These are phyloP conservation scores for Caenorhabditis sp. DNA, from an alignment of 2,888 invertebrate species.

Conservation along the genomic window DNA sequence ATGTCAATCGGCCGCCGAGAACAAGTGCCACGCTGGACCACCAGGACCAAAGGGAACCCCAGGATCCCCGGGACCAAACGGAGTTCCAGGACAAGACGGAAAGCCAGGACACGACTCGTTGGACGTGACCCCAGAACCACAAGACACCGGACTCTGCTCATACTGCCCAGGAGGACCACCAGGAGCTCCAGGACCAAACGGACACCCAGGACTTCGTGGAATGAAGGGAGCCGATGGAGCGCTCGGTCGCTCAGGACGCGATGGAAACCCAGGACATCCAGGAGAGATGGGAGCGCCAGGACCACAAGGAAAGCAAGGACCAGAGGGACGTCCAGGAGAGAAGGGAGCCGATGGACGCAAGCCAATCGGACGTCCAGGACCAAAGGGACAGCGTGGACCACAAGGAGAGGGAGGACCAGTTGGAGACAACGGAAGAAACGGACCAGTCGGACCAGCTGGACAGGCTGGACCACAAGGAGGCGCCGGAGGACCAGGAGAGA, in stretches of 20 bases:
- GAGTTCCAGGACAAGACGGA: slow-evolving; percentile 71
- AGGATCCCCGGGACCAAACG: slow-evolving; percentile 73
- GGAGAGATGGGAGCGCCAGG: slow-evolving; percentile 78
- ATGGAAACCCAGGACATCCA: slow-evolving; percentile 79
- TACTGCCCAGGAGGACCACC: slow-evolving; percentile 73
- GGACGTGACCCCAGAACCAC: slow-evolving; percentile 79
- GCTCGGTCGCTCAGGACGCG: slow-evolving; percentile 76
- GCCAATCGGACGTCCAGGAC: slow-evolving; percentile 81
- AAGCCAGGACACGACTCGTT: slow-evolving; percentile 70
- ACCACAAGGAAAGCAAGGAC: slow-evolving; percentile 72
- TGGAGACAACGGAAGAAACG: slow-evolving; percentile 71
- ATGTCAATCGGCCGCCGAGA: slow-evolving; percentile 72
- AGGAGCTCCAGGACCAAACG: slow-evolving; percentile 73
- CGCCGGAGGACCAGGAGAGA: slow-evolving; percentile 71
- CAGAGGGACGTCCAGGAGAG: slow-evolving; percentile 77
- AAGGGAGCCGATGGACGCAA: slow-evolving; percentile 81
- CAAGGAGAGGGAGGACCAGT: slow-evolving; percentile 71
- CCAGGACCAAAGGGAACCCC: slow-evolving; percentile 76
- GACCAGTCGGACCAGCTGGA: slow-evolving; percentile 73
- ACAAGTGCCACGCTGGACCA: slow-evolving; percentile 81
- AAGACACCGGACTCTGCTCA: slow-evolving; percentile 77
- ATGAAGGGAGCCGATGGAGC: slow-evolving; percentile 76
- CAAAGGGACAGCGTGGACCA: slow-evolving; percentile 78
- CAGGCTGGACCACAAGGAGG: slow-evolving; percentile 73
- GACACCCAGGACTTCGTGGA: slow-evolving; percentile 72